Evolutionary conservation across 2,113 vertebrate species (phyloP).

Genomic region (Rousettus leschenaultii): DNA sequence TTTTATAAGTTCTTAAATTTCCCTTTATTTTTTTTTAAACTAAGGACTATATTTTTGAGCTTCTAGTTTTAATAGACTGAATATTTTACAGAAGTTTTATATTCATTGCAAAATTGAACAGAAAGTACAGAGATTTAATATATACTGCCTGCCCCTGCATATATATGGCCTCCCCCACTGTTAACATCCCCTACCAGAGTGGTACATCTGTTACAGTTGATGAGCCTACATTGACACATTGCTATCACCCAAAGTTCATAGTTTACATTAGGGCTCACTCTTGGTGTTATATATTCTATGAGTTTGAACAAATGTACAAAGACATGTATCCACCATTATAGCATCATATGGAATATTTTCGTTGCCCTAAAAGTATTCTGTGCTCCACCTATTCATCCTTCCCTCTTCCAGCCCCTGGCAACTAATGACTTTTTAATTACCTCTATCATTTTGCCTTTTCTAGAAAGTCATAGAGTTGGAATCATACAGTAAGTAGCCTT

Average conservation of each 20-base stretch:
- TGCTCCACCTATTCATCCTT: background rate
- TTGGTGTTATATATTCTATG: background rate
- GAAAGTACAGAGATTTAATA: background rate
- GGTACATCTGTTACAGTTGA: background rate
- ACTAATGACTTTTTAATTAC: background rate
- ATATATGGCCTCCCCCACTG: background rate
- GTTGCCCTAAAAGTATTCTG: background rate
- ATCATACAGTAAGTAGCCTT: background rate
- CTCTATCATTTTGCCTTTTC: background rate
- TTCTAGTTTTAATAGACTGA: background rate
- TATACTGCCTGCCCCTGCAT: background rate
- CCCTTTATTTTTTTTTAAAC: background rate
- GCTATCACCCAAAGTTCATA: background rate
- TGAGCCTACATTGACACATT: background rate
- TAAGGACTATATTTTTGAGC: background rate
- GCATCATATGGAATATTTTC: background rate
- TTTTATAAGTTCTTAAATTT: conserved; percentile 33
- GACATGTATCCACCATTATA: background rate
- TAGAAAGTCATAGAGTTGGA: background rate
- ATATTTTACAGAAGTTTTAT: background rate
- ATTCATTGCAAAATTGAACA: background rate
- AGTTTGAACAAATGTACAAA: background rate
- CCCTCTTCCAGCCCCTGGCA: background rate
- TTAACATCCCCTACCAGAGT: background rate
- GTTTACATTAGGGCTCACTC: background rate